Base-by-base conservation (phyloP, 2,797 vertebrate species). In the Ctenopoma kingsleyae region DNA sequence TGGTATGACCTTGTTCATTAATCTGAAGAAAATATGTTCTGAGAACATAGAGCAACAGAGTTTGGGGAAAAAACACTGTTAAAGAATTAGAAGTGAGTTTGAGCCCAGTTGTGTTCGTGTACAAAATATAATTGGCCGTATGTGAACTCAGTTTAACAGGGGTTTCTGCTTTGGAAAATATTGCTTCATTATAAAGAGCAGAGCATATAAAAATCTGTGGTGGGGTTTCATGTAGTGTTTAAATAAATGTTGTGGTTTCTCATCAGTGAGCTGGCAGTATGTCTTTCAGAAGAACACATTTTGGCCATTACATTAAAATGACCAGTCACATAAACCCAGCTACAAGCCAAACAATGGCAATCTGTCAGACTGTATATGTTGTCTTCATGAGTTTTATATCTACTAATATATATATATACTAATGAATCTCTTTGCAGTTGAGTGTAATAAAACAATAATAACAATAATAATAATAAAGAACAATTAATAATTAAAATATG, bases 61-160 rank as follows among this genome's bases (percentile, higher is more conserved):
- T 78, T 56, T 41, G 53, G 20, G 62, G 1, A 30, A 57, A 48
- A 57, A 35, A 23, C 43, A 53, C 57, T 36, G 40, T 56, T 48
- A 38, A 49, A 71, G 77, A 86, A 85, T 76, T 48, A 72, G 58
- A 82, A 35, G 60, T 2, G 50, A 71, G 79, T 55, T 50, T 59
- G 67, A 87, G 52, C 49, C 71, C 82, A 87, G 79, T 78, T 79
- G 80, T 81, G 77, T 63, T 57, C 51, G 69, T 57, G 62, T 38
- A 54, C 52, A 71, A 76, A 63, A 74, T 75, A 71, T 86, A 90
- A 89, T 83, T 83, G 79, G 85, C 68, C 58, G 8, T 59, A 82
- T 87, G 54, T 76, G 73, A 80, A 66, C 44, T 25, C 63, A 70
- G 67, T 84, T 64, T 72, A 80, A 79, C 74, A 76, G 64, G 55